A percentile compares a stretch with the other conserved stretches of the same genome.
Evolutionary conservation across 30 jellyfish, hydroid and myxozoan species (phyloP).

Genomic region (Morbakka virulenta): DNA sequence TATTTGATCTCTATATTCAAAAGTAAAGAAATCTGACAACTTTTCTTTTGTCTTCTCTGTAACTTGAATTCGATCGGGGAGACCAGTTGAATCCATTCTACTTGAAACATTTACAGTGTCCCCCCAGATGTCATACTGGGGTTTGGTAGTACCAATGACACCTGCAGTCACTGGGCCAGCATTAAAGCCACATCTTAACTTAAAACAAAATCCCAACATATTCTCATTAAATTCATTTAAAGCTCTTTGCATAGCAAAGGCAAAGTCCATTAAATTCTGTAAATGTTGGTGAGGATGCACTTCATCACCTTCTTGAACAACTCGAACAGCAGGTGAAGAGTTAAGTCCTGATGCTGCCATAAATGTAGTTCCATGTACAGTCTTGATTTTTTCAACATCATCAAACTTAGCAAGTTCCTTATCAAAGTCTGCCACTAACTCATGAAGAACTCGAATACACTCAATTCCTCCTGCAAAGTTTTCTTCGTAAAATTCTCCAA

Average conservation of each 20-base stretch:
- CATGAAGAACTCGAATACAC: constrained; percentile 96
- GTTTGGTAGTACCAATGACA: constrained; percentile 96
- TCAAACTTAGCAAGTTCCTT: constrained; percentile 90
- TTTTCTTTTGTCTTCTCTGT: constrained; percentile 84
- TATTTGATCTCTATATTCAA: constrained; percentile 78
- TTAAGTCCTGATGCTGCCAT: constrained; percentile 99
- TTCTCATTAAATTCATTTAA: constrained; percentile 86
- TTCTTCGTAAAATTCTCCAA: constrained; percentile 95
- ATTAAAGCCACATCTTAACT: constrained; percentile 90
- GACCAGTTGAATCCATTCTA: constrained; percentile 98
- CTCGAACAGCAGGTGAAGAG: constrained; percentile 1
- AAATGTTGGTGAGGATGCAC: constrained; percentile 74
- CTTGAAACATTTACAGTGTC: constrained; percentile 98
- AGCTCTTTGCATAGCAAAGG: constrained; percentile 77
- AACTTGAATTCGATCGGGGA: constrained; percentile 87
- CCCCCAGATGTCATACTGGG: constrained; percentile 99
- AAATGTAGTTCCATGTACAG: constrained; percentile 98
- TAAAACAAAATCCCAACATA: constrained; percentile 92
- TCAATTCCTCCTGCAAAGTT: constrained; percentile 96
- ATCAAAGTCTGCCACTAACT: constrained; percentile 96
- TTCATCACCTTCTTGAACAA: background rate
- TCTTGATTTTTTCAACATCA: constrained; percentile 90
- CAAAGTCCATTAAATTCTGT: constrained; percentile 77
- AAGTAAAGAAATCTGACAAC: constrained; percentile 84
- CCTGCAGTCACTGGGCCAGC: constrained; percentile 99